Conservation (phyloP, 2,888 invertebrate species). For the Serripes groenlandicus region DNA sequence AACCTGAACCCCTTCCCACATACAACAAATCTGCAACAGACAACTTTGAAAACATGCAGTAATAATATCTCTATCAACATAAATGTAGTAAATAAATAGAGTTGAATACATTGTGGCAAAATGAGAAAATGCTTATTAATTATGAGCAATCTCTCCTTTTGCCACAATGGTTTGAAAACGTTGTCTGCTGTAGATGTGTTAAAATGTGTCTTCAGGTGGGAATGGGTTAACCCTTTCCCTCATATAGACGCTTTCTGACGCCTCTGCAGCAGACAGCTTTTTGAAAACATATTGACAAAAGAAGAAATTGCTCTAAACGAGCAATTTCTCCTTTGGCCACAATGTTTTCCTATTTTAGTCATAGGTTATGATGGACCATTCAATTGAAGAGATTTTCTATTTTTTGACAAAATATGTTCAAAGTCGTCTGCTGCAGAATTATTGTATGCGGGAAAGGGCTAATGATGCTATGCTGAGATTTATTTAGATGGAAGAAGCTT, state of each 20-base stretch:
- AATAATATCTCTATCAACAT: too few species aligned
- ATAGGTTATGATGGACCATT: too few species aligned
- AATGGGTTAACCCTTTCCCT: not conserved
- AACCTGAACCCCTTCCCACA: not conserved
- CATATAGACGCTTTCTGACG: not conserved
- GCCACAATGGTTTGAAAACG: not conserved
- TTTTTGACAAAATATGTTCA: too few species aligned
- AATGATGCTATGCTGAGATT: too few species aligned
- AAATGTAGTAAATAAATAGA: too few species aligned
- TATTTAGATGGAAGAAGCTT: too few species aligned
- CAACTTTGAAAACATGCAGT: too few species aligned
- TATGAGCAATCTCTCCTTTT: constrained; percentile 8
- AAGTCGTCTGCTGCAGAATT: too few species aligned
- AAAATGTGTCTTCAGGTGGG: not conserved
- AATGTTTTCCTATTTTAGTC: not conserved
- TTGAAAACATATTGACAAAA: not conserved
- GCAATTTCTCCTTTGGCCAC: not conserved
- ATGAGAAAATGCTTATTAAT: not conserved
- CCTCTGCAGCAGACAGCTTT: not conserved
- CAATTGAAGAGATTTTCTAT: too few species aligned
- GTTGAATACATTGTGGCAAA: constrained; percentile 1
- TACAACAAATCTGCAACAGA: too few species aligned
- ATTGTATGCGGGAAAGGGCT: too few species aligned
- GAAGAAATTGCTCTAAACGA: not conserved
- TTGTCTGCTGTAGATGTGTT: not conserved